Conservation (phyloP, 1,140 invertebrate genomes). For the Daktulosphaira vitifoliae region DNA sequence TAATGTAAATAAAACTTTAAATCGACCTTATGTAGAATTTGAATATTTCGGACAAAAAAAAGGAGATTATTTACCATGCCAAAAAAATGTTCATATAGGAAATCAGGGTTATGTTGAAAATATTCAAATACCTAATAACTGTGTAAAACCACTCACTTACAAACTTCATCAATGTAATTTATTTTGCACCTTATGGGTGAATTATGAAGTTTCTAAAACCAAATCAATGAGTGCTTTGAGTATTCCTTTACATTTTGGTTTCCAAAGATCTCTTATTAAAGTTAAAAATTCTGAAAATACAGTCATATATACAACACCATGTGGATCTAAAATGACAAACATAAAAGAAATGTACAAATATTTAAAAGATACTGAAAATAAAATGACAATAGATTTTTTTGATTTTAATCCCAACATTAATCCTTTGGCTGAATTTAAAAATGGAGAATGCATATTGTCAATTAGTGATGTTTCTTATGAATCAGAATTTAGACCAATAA, state of each 20-base stretch:
- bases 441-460: neutral
- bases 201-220: conserved; percentile 49
- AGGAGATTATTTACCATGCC: no score
- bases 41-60: no score
- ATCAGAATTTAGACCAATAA: conserved; percentile 77
- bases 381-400: conserved; percentile 81
- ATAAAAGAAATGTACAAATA: conserved; percentile 72
- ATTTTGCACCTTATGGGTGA: conserved; percentile 53
- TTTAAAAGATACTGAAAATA: conserved; percentile 57
- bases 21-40: no score
- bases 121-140: neutral
- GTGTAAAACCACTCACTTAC: neutral
- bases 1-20: no score
- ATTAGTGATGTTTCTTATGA: conserved; percentile 61
- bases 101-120: no score
- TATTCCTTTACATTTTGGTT: conserved; percentile 75
- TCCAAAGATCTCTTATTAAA: conserved; percentile 51
- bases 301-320: conserved; percentile 79
- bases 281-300: no score
- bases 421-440: conserved; percentile 65
- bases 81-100: no score
- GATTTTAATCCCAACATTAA: conserved; percentile 72
- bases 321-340: conserved; percentile 68
- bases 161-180: conserved; percentile 35
- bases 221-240: conserved; percentile 70